Evolutionary conservation across 2,888 invertebrate species (phyloP).

Genomic region (Lutraria lutraria): DNA sequence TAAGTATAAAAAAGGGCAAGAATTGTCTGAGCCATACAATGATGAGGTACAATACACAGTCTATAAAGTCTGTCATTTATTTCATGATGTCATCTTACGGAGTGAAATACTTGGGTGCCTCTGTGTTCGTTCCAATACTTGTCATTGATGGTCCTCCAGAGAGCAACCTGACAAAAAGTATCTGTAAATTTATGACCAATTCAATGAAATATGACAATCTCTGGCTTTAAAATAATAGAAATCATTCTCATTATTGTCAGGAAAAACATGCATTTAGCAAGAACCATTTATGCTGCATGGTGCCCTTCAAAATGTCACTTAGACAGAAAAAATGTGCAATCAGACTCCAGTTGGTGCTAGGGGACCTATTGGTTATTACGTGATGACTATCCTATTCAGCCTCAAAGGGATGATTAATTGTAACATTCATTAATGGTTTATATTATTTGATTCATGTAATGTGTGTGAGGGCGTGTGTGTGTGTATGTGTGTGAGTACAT

Average conservation of each 20-base stretch:
- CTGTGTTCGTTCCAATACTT: background rate
- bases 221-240: conserved; percentile 6
- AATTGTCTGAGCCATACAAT: background rate
- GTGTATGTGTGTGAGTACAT: too few relatives aligned
- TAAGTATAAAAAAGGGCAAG: background rate
- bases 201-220: conserved; percentile 10
- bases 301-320: conserved; percentile 12
- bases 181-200: conserved; percentile 5
- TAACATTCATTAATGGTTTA: too few relatives aligned
- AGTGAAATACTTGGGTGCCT: background rate
- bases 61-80: background rate
- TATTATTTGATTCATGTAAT: too few relatives aligned
- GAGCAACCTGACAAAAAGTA: conserved; percentile 4
- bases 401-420: too few relatives aligned
- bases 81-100: background rate
- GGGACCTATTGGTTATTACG: background rate
- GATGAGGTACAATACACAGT: background rate
- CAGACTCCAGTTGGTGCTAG: background rate
- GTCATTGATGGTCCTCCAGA: background rate
- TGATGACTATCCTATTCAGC: too few relatives aligned
- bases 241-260: background rate
- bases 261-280: conserved; percentile 9
- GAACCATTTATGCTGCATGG: background rate
- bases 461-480: too few relatives aligned
- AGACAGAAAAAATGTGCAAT: background rate